Evolutionary conservation across 2,888 invertebrate species (phyloP).

Genomic region (Sepioteuthis lessoniana): DNA sequence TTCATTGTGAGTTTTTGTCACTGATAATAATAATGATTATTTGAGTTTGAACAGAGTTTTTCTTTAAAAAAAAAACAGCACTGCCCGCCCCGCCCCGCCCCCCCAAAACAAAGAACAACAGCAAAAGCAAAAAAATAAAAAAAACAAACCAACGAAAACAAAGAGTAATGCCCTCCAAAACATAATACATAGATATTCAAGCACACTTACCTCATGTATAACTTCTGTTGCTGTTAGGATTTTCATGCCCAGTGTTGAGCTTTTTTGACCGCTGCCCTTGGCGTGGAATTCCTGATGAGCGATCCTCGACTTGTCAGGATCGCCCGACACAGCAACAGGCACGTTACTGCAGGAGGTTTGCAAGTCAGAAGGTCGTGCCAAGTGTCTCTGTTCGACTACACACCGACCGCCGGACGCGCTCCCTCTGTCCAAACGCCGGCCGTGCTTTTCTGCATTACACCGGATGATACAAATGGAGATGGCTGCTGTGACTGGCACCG

Average conservation of each 20-base stretch:
- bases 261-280: background rate
- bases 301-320: background rate
- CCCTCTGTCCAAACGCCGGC: background rate
- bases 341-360: constrained; percentile 3
- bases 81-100: too few species aligned
- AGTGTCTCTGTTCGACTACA: background rate
- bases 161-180: background rate
- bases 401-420: background rate
- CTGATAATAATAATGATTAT: too few species aligned
- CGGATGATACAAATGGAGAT: too few species aligned
- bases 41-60: too few species aligned
- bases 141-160: too few species aligned
- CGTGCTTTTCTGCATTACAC: too few species aligned
- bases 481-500: too few species aligned
- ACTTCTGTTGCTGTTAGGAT: constrained; percentile 11
- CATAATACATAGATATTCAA: background rate
- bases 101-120: too few species aligned
- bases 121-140: too few species aligned
- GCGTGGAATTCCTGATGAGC: constrained; percentile 20
- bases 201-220: background rate
- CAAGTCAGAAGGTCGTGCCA: constrained; percentile 23
- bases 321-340: constrained; percentile 33
- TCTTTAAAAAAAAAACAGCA: too few species aligned
- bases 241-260: constrained; percentile 2
- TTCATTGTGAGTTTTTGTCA: too few species aligned